Percentiles rank a stretch among this genome's conserved stretches.
Conservation (phyloP, 2,113 vertebrate genomes). For the Crocuta crocuta region DNA sequence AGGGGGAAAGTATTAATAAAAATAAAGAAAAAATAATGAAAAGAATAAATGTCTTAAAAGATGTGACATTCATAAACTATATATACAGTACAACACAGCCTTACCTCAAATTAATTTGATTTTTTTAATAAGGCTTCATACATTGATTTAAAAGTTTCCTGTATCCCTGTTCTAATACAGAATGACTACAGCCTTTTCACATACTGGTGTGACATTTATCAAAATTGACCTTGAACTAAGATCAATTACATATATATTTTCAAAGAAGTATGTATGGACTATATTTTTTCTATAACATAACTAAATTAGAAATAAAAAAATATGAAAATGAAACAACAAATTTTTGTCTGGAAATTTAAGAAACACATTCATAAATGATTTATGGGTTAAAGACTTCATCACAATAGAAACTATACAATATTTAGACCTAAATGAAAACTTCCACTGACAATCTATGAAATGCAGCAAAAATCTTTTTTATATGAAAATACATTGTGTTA, state of each 20-base stretch:
- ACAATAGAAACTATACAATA: background rate
- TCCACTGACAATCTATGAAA: background rate
- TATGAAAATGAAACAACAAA: background rate
- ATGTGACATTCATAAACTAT: background rate
- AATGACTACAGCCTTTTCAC: background rate
- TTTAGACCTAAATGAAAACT: background rate
- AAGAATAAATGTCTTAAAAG: background rate
- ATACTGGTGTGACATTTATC: background rate
- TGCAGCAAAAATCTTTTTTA: background rate
- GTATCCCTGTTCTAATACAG: background rate
- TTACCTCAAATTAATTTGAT: background rate
- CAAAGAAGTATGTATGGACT: background rate
- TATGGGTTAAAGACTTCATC: background rate
- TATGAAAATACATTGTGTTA: background rate
- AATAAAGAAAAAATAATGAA: background rate
- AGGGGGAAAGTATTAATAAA: background rate
- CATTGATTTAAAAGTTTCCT: background rate
- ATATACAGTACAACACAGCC: background rate
- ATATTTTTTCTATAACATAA: background rate
- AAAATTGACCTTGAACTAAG: background rate
- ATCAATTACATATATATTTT: background rate
- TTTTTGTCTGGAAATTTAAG: background rate
- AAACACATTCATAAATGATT: background rate
- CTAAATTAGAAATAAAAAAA: background rate
- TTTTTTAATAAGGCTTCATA: background rate